Evolutionary conservation across 2,888 invertebrate species (phyloP), one percentile per base, ranked within the genome.

Genomic region (Agrotis puta): DNA sequence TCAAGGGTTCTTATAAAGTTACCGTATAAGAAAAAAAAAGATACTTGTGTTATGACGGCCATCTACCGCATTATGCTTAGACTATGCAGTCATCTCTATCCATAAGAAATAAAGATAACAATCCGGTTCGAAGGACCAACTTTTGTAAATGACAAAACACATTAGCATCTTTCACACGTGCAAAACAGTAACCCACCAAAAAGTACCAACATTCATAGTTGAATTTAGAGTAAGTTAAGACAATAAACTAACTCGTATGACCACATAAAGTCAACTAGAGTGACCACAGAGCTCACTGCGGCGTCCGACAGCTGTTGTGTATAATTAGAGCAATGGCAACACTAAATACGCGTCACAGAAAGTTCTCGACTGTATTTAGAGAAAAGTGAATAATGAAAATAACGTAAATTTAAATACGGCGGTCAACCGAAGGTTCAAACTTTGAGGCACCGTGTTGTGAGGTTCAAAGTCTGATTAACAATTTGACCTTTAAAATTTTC

Each of bases 191-290:
- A 54, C 27, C 3, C 5, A 54, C 54, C 18, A 50, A 58, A 51
- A 22, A 33, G 16, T 16, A 27, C 13, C 27, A n/a, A 22, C n/a
- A 54, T 59, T 48, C 5, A 50, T 33, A 48, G 27, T 51, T 27
- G 7, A 69, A 77, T 74, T 68, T 24, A 48, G 33, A 7, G 18
- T 47, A 27, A 67, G 43, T 33, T 45, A 24, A 56, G 59, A 39
- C 59, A 33, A 43, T 58, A 54, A 75, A 70, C 58, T 6, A 57
- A 64, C 43, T 70, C 22, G 54, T 69, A 43, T 43, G 56, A 64
- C 73, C 79, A 39, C 79, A 43, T 48, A 27, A 50, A 58, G 69
- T 53, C 78, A 59, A 63, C 63, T 63, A 58, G 72, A 33, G 14
- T 3, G 45, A 11, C 53, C 58, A 39, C 48, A 45, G 16, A 43